phyloP scores from a whole-genome alignment of 2,888 invertebrate genomes.

The Desoria tigrina region DNA sequence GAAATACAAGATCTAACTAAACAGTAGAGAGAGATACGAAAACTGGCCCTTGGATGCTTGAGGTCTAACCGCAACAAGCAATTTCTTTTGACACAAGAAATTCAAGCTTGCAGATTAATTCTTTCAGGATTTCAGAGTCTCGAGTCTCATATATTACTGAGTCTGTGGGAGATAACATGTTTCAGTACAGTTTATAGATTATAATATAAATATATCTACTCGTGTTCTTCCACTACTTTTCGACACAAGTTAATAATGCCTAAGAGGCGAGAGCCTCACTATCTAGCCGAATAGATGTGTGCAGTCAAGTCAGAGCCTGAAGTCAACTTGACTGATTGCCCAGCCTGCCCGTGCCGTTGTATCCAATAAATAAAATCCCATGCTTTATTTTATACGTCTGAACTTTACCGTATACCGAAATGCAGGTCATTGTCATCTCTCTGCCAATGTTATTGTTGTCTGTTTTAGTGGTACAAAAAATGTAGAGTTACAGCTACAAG shows the following conservation, averaged over 20 bases:
- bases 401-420: not conserved
- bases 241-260: too few species aligned
- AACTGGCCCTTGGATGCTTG: not conserved
- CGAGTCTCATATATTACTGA: not conserved
- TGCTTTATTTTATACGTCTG: not conserved
- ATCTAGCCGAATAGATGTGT: too few species aligned
- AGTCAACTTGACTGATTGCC: constrained; percentile 6
- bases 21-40: too few species aligned
- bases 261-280: too few species aligned
- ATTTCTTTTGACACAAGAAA: constrained; percentile 9
- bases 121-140: not conserved
- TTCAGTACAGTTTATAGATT: too few species aligned
- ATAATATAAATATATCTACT: too few species aligned
- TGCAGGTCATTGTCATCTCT: constrained; percentile 19
- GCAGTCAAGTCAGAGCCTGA: not conserved
- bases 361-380: constrained; percentile 16
- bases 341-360: constrained; percentile 9
- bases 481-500: too few species aligned
- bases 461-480: too few species aligned
- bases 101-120: constrained; percentile 10
- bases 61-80: constrained; percentile 5
- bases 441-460: not conserved
- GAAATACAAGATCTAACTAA: too few species aligned
- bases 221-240: too few species aligned
- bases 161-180: not conserved